Conservation (phyloP, 2,113 vertebrate genomes). For the Leptocoma aspasia region DNA sequence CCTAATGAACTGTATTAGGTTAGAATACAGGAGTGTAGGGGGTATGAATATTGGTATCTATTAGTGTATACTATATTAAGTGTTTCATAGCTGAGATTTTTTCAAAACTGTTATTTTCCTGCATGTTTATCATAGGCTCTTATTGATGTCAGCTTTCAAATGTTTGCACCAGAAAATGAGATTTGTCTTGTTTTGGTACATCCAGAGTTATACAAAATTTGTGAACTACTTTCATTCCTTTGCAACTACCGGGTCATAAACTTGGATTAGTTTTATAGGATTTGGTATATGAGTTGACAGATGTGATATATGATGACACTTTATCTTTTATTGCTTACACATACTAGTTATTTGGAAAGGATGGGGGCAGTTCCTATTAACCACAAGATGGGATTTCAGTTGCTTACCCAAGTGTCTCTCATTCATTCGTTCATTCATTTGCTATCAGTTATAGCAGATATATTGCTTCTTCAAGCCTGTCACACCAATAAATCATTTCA, state of each 20-base stretch:
- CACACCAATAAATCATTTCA: constrained; percentile 74
- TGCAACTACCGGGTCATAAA: constrained; percentile 46
- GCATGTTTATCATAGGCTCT: not conserved
- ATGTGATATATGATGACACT: constrained; percentile 60
- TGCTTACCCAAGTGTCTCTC: constrained; percentile 51
- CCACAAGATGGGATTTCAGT: constrained; percentile 51
- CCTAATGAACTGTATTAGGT: not conserved
- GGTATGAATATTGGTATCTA: not conserved
- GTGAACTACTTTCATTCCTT: constrained; percentile 44
- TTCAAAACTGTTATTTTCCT: not conserved
- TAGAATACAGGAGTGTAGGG: not conserved
- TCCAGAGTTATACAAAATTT: constrained; percentile 6
- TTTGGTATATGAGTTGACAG: constrained; percentile 53
- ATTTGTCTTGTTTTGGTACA: constrained; percentile 23
- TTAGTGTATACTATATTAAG: not conserved
- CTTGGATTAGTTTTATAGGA: constrained; percentile 46
- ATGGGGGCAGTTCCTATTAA: constrained; percentile 39
- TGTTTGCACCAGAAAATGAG: constrained; percentile 30
- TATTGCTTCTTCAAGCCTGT: constrained; percentile 71
- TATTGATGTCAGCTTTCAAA: constrained; percentile 2
- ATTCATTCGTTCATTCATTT: constrained; percentile 60
- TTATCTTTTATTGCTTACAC: constrained; percentile 64
- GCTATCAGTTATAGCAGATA: constrained; percentile 71
- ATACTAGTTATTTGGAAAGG: constrained; percentile 49
- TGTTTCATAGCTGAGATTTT: not conserved